A percentile compares a stretch with the other conserved stretches of the same genome.
Evolutionary conservation across 2,888 invertebrate genomes (phyloP).

Genomic region (Tachina fera): DNA sequence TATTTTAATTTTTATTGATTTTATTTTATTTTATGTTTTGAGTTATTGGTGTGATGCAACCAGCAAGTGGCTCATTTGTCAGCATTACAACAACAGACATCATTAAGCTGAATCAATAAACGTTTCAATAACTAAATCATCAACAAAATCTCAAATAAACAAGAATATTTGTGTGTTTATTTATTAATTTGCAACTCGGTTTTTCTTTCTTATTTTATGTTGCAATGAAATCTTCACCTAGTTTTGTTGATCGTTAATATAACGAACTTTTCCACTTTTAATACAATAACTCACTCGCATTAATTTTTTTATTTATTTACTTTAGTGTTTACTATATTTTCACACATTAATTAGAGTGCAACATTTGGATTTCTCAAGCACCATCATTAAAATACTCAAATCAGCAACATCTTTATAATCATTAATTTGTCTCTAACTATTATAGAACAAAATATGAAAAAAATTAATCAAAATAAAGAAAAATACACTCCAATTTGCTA

Average conservation of each 20-base stretch:
- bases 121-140: conserved; percentile 41
- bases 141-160: conserved; percentile 36
- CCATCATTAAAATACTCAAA: neutral
- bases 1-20: conserved; percentile 21
- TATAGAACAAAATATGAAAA: conserved; percentile 21
- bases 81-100: conserved; percentile 28
- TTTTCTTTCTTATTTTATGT: conserved; percentile 23
- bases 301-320: conserved; percentile 10
- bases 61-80: neutral
- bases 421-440: conserved; percentile 30
- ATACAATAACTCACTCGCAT: conserved; percentile 9
- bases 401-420: conserved; percentile 20
- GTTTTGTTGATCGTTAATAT: conserved; percentile 18
- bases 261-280: neutral
- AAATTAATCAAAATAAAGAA: neutral
- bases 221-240: conserved; percentile 59
- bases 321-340: conserved; percentile 38
- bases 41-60: conserved; percentile 32
- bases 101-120: conserved; percentile 53
- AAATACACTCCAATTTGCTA: neutral
- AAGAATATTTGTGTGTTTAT: conserved; percentile 34
- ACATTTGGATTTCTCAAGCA: conserved; percentile 46
- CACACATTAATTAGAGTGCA: conserved; percentile 70
- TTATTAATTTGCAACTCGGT: neutral
- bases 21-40: neutral